phyloP scores from a whole-genome alignment of 2,888 invertebrate species.

The Cremastinae sp. region DNA sequence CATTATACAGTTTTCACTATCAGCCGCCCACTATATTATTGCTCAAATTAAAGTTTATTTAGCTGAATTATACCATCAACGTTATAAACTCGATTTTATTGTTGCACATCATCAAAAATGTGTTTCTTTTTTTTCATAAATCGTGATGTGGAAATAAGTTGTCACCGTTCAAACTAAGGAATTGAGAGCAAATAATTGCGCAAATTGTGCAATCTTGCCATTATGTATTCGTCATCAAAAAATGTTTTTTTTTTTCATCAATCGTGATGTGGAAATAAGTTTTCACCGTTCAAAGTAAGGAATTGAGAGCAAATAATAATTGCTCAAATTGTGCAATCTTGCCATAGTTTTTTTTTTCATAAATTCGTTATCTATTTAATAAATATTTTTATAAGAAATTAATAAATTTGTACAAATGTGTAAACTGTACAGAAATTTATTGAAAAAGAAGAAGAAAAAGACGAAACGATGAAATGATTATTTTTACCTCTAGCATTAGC shows the following conservation, averaged over 20 bases:
- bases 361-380: constrained; percentile 59
- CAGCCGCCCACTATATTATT: constrained; percentile 30
- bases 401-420: constrained; percentile 29
- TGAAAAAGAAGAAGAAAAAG: constrained; percentile 22
- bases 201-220: constrained; percentile 54
- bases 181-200: constrained; percentile 9
- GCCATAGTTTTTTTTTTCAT: constrained; percentile 55
- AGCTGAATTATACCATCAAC: background rate
- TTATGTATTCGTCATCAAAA: no score
- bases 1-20: constrained; percentile 34
- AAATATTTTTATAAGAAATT: constrained; percentile 63
- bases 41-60: constrained; percentile 65
- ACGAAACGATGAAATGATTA: constrained; percentile 5
- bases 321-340: constrained; percentile 47
- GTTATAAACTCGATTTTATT: background rate
- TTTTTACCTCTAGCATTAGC: constrained; percentile 88
- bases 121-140: background rate
- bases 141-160: background rate
- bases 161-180: constrained; percentile 13
- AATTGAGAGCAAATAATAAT: constrained; percentile 10
- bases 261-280: background rate
- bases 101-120: no score
- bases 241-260: background rate
- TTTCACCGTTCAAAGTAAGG: constrained; percentile 17
- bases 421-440: constrained; percentile 1